Conservation (phyloP, 2,797 vertebrate species). For the Merluccius polli region DNA sequence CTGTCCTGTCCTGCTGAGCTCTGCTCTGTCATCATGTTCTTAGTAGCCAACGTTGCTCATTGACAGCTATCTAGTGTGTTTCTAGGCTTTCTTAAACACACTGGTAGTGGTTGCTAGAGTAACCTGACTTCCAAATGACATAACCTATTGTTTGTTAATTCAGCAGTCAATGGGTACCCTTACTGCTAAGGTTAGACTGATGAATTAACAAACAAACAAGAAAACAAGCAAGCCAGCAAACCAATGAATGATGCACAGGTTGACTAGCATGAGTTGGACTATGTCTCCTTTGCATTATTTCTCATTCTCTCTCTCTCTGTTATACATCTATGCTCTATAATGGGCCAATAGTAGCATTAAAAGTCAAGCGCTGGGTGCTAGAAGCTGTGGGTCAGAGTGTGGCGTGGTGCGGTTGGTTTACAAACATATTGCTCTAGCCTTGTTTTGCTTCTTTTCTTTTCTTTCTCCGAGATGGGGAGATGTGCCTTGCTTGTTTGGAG, state of each 20-base stretch:
- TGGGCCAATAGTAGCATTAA: not conserved
- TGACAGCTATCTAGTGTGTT: not conserved
- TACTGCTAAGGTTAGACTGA: not conserved
- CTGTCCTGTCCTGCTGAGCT: not conserved
- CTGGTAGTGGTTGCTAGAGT: not conserved
- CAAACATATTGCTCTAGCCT: constrained; percentile 18
- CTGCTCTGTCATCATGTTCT: too few relatives aligned
- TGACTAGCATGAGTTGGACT: not conserved
- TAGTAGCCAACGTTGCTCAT: too few relatives aligned
- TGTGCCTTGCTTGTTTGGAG: constrained; percentile 52
- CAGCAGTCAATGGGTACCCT: too few relatives aligned
- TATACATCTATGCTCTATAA: too few relatives aligned
- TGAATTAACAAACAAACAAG: not conserved
- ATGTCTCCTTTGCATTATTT: not conserved
- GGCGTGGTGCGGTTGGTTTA: constrained; percentile 29
- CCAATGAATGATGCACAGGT: not conserved
- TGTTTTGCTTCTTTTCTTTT: not conserved
- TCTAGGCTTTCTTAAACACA: not conserved
- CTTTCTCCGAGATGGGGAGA: constrained; percentile 27
- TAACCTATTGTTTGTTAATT: not conserved
- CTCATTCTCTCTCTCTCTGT: not conserved
- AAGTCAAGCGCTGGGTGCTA: not conserved
- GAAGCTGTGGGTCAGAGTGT: constrained; percentile 31
- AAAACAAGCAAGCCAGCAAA: not conserved
- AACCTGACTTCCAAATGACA: not conserved